phyloP scores from a whole-genome alignment of 2,797 vertebrate genomes.

The Merluccius polli region DNA sequence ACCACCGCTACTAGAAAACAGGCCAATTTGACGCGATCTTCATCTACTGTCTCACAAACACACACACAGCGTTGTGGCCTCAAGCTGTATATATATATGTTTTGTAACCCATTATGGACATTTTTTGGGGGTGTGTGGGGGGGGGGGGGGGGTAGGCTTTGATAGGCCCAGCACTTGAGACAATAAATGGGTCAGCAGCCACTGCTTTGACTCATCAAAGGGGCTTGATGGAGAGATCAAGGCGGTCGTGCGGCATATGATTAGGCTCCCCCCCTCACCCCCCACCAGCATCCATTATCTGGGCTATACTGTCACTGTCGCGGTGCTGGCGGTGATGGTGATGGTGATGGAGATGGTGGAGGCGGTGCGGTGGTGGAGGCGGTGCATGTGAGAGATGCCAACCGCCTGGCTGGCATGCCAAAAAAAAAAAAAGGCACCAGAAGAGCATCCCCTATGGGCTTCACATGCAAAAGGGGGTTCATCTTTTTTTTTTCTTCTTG shows the following conservation, averaged over 20 bases:
- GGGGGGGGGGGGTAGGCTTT: neutral
- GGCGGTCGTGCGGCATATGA: neutral
- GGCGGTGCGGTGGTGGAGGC: too few species aligned
- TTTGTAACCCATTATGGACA: neutral
- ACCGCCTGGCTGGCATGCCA: too few species aligned
- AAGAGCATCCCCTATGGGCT: too few species aligned
- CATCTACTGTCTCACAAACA: too few species aligned
- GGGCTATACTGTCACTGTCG: neutral
- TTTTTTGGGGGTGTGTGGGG: neutral
- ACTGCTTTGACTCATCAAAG: neutral
- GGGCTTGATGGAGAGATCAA: neutral
- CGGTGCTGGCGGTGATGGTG: neutral
- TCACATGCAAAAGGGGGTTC: too few species aligned
- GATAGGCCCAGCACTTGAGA: neutral
- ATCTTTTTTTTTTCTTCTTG: too few species aligned
- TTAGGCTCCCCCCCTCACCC: constrained; percentile 7
- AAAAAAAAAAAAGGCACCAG: constrained; percentile 40
- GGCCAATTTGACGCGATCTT: neutral
- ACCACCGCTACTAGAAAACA: neutral
- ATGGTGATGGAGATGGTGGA: too few species aligned
- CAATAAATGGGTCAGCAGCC: neutral
- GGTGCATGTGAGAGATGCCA: too few species aligned
- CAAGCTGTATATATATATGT: neutral
- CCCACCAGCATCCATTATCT: constrained; percentile 26
- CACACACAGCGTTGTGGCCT: neutral